Percentiles rank a stretch among this genome's conserved stretches.
phyloP scores from a whole-genome alignment of 2,113 vertebrate genomes.

The Ornithorhynchus anatinus region DNA sequence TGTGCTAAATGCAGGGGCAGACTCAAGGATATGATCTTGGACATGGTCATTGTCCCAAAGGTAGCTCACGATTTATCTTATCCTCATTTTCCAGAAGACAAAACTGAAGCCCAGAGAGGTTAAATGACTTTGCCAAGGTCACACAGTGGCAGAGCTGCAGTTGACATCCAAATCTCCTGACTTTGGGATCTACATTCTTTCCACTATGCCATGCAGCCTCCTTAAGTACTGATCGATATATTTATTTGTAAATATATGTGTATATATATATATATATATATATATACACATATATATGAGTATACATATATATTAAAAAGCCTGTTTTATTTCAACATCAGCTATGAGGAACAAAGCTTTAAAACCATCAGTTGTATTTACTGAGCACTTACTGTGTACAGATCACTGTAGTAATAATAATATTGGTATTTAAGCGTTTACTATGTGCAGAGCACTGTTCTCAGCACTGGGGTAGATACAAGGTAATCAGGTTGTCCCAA shows the following conservation, averaged over 20 bases:
- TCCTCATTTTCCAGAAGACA: background rate
- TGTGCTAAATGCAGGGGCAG: no score
- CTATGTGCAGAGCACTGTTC: no score
- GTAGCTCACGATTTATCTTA: background rate
- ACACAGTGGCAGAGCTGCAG: background rate
- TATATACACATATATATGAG: background rate
- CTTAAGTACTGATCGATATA: background rate
- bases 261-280: background rate
- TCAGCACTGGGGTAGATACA: no score
- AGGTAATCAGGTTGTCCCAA: no score
- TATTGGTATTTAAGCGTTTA: no score
- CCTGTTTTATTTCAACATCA: no score
- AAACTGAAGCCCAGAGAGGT: background rate
- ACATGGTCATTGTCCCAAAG: no score
- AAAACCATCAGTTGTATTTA: no score
- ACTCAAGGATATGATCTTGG: no score
- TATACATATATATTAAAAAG: background rate
- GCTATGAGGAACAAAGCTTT: no score
- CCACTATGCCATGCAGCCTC: background rate
- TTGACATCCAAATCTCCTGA: background rate
- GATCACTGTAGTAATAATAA: no score
- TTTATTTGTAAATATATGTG: background rate
- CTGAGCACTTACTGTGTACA: no score
- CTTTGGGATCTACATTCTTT: background rate
- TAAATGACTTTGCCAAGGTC: background rate